Percentiles rank a stretch among this genome's conserved stretches.
These are phyloP conservation scores for Ceyx cyanopectus DNA, from an alignment of 2,113 vertebrate species.

Conservation along the genomic window DNA sequence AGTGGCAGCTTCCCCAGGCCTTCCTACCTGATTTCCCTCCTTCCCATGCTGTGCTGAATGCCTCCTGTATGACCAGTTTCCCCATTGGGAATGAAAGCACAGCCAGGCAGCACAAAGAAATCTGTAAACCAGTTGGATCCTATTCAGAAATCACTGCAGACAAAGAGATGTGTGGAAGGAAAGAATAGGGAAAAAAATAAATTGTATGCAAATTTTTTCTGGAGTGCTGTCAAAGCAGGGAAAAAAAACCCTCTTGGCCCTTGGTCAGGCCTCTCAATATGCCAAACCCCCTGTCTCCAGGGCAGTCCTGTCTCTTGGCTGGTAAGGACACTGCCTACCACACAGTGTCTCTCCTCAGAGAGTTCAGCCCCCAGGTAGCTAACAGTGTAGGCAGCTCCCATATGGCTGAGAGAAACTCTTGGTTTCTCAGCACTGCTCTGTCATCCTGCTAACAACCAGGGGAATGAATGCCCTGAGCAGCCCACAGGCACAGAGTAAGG, in stretches of 20 bases:
- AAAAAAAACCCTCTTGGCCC: not conserved
- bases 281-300: not conserved
- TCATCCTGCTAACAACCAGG: fast-evolving
- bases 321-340: not conserved
- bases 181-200: not conserved
- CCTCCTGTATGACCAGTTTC: not conserved
- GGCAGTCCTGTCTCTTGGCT: not conserved
- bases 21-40: not conserved
- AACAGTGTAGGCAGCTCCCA: not conserved
- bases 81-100: not conserved
- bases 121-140: not conserved
- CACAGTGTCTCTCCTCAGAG: not conserved
- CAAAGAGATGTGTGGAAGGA: not conserved
- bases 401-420: not conserved
- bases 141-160: not conserved
- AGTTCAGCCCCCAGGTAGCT: not conserved
- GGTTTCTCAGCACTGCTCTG: not conserved
- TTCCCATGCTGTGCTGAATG: not conserved
- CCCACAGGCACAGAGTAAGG: not conserved
- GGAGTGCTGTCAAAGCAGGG: not conserved
- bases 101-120: not conserved
- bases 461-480: not conserved
- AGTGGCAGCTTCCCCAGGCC: not conserved
- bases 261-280: not conserved
- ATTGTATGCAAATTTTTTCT: not conserved